Conservation (phyloP, 2,113 vertebrate genomes). For the Anser brachyrhynchus region DNA sequence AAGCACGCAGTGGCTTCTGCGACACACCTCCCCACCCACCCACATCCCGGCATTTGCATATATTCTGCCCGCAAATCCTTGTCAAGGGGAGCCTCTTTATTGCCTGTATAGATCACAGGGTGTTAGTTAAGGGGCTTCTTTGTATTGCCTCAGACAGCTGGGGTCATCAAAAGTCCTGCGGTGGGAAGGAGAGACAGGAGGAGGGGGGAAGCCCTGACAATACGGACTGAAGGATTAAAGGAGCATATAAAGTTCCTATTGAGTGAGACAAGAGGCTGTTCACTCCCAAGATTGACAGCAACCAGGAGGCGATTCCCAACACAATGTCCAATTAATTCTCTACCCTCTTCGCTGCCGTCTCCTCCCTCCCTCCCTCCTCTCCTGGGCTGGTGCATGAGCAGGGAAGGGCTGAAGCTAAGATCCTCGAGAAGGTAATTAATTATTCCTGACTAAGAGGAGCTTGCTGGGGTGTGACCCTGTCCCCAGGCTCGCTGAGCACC, state of each 20-base stretch:
- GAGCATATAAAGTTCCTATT: constrained; percentile 75
- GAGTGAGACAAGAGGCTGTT: constrained; percentile 76
- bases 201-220: constrained; percentile 70
- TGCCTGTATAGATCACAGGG: constrained; percentile 70
- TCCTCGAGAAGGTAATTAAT: constrained; percentile 70
- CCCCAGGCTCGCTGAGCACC: not conserved
- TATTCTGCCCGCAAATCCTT: constrained; percentile 62
- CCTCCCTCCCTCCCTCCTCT: constrained; percentile 65
- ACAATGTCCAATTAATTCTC: constrained; percentile 77
- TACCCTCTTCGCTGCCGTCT: constrained; percentile 62
- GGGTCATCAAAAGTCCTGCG: constrained; percentile 70
- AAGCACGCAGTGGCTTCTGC: accelerated
- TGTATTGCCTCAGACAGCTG: constrained; percentile 71
- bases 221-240: constrained; percentile 73
- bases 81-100: constrained; percentile 69
- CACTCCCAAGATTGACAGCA: constrained; percentile 72
- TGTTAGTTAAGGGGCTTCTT: constrained; percentile 72
- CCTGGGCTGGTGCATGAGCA: constrained; percentile 61
- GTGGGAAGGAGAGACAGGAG: constrained; percentile 70
- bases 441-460: constrained; percentile 55
- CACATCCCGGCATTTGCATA: constrained; percentile 64
- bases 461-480: not conserved
- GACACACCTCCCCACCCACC: constrained; percentile 3
- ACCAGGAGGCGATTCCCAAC: constrained; percentile 73
- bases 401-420: constrained; percentile 64